phyloP scores from a whole-genome alignment of 2,113 vertebrate species.

The Brachirus orientalis region DNA sequence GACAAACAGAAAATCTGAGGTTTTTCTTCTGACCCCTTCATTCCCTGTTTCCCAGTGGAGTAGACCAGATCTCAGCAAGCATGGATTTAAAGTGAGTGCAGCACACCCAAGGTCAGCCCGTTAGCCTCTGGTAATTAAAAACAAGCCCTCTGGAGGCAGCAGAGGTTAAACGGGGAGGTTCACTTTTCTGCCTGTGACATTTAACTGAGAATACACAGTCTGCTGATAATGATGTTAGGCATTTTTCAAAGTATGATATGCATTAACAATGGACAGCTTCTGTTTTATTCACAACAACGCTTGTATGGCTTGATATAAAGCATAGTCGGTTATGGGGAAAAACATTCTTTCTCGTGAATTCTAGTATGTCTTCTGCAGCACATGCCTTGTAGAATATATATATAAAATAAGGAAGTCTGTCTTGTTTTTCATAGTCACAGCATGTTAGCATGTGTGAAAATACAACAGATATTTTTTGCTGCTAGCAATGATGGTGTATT shows the following conservation, averaged over 20 bases:
- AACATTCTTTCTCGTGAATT: neutral
- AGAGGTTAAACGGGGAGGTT: conserved; percentile 87
- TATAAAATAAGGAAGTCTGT: too few relatives aligned
- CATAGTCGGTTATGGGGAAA: conserved; percentile 23
- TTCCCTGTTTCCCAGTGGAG: conserved; percentile 75
- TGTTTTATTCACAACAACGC: conserved; percentile 39
- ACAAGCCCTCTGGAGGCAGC: conserved; percentile 85
- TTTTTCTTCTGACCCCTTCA: conserved; percentile 51
- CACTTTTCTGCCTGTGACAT: conserved; percentile 76
- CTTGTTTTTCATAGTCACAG: too few relatives aligned
- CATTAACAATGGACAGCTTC: conserved; percentile 6
- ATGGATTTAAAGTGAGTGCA: conserved; percentile 84
- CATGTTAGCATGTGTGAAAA: conserved; percentile 62
- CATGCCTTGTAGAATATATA: conserved; percentile 6
- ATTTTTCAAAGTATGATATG: conserved; percentile 28
- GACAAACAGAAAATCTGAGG: conserved; percentile 39
- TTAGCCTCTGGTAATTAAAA: conserved; percentile 93
- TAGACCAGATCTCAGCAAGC: conserved; percentile 80
- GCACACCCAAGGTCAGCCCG: conserved; percentile 87
- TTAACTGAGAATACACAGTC: conserved; percentile 73
- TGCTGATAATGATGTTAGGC: conserved; percentile 59
- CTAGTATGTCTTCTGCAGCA: neutral
- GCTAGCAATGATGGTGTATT: too few relatives aligned
- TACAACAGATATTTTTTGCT: too few relatives aligned
- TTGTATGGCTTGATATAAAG: conserved; percentile 1